A percentile compares a stretch with the other conserved stretches of the same genome.
These are phyloP conservation scores for Aegithalos caudatus DNA, from an alignment of 2,113 vertebrate species.

Conservation along the genomic window DNA sequence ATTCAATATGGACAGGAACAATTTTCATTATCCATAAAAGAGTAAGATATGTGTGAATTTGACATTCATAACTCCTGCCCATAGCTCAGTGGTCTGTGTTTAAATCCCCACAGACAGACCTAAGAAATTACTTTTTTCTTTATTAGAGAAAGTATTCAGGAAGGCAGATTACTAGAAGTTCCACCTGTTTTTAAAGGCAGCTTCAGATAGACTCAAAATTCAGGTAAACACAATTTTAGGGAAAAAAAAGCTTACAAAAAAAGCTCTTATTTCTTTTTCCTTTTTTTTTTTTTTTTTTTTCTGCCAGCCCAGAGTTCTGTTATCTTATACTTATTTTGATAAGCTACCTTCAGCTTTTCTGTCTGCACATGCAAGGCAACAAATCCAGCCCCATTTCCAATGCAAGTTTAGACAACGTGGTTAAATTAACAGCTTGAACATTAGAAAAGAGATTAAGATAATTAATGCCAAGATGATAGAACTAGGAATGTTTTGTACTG, in stretches of 20 bases:
- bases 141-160: not conserved
- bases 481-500: conserved; percentile 70
- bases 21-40: not conserved
- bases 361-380: conserved; percentile 69
- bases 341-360: conserved; percentile 63
- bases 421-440: conserved; percentile 75
- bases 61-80: not conserved
- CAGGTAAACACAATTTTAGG: not conserved
- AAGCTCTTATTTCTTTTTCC: not conserved
- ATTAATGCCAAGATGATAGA: conserved; percentile 77
- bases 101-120: not conserved
- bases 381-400: conserved; percentile 71
- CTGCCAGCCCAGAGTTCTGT: not conserved
- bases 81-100: not conserved
- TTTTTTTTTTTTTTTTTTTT: not conserved
- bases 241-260: not conserved
- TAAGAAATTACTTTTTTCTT: not conserved
- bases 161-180: not conserved
- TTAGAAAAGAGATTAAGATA: conserved; percentile 75
- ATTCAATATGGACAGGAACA: not conserved
- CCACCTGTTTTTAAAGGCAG: conserved; percentile 3
- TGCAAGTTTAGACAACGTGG: conserved; percentile 74
- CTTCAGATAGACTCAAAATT: not conserved
- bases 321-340: conserved; percentile 67
- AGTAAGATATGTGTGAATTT: not conserved